Evolutionary conservation across 2,113 vertebrate genomes (phyloP).

Genomic region (Cynopterus brachyotis): DNA sequence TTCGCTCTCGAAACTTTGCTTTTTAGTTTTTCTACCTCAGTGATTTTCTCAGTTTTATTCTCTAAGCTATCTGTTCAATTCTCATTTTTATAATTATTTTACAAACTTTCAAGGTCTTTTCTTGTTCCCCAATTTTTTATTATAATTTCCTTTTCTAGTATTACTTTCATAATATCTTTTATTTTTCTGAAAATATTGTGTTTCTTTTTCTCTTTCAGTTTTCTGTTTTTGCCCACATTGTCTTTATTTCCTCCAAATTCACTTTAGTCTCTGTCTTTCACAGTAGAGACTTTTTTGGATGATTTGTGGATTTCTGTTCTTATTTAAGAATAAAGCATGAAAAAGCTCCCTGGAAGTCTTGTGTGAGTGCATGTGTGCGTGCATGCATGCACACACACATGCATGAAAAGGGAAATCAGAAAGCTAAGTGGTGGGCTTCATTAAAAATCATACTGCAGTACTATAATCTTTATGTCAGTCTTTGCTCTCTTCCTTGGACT

Average conservation of each 20-base stretch:
- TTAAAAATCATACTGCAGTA: neutral
- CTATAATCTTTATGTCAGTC: neutral
- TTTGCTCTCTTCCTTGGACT: neutral
- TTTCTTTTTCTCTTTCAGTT: neutral
- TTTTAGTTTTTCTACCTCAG: neutral
- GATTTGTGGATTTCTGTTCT: neutral
- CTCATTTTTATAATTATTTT: neutral
- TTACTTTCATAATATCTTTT: neutral
- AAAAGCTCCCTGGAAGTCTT: neutral
- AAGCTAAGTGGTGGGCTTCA: neutral
- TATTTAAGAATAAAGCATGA: neutral
- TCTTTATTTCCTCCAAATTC: neutral
- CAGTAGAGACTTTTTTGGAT: neutral
- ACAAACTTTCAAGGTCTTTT: neutral
- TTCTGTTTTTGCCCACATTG: neutral
- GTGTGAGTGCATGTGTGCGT: fast-evolving
- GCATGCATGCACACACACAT: too few species aligned
- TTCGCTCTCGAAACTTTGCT: neutral
- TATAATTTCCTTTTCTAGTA: neutral
- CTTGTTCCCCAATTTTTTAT: neutral
- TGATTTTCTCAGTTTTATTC: neutral
- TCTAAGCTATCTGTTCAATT: neutral
- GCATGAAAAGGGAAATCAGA: neutral
- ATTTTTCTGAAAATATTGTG: neutral
- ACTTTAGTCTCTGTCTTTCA: neutral